phyloP scores from a whole-genome alignment of 2,888 invertebrate genomes.

The Megaustenia siamemsis region DNA sequence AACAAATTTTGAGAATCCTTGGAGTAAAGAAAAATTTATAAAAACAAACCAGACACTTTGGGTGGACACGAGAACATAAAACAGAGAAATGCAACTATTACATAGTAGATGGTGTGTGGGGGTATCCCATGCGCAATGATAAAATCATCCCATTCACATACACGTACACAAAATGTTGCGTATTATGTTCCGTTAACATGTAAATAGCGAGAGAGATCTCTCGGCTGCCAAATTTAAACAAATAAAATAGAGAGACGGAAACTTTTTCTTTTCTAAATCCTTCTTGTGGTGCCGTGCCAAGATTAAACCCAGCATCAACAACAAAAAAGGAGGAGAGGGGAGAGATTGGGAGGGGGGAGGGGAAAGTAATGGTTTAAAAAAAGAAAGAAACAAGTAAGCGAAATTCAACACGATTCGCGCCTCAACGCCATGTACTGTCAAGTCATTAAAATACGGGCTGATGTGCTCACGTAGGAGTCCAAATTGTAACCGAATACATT shows the following conservation, averaged over 20 bases:
- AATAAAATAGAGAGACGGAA: not conserved
- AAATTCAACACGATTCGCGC: constrained; percentile 19
- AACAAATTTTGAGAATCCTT: no score
- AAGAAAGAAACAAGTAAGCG: not conserved
- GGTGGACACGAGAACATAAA: not conserved
- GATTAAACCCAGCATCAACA: not conserved
- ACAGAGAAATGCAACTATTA: no score
- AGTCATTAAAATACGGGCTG: constrained; percentile 40
- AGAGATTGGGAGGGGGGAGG: no score
- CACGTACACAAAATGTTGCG: not conserved
- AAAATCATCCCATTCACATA: not conserved
- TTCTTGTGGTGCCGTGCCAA: not conserved
- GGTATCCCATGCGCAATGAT: no score
- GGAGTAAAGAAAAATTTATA: no score
- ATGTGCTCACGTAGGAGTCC: not conserved
- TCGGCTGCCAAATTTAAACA: constrained; percentile 3
- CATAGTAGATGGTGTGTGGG: no score
- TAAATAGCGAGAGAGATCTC: not conserved
- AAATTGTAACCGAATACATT: constrained; percentile 31
- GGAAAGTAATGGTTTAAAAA: no score
- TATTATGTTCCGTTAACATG: not conserved
- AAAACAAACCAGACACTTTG: not conserved
- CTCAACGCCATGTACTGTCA: constrained; percentile 27
- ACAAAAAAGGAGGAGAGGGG: no score
- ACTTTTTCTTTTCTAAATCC: not conserved